A percentile compares a stretch with the other conserved stretches of the same genome.
Conservation (phyloP, 2,888 invertebrate genomes). For the Protophormia terraenovae region DNA sequence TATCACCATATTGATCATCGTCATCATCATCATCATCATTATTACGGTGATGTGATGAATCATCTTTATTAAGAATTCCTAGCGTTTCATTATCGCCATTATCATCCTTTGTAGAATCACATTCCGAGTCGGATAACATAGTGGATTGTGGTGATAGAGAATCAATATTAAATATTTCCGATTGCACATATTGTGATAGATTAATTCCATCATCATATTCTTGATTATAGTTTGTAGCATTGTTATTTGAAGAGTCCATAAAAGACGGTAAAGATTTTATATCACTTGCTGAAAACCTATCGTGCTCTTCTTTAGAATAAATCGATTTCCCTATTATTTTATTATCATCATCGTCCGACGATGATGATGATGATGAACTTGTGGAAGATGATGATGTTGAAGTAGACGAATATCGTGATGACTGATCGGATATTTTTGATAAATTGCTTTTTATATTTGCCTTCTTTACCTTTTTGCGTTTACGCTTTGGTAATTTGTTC, state of each 20-base stretch:
- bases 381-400: conserved; percentile 40
- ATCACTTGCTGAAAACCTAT: neutral
- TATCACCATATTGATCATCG: conserved; percentile 41
- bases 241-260: neutral
- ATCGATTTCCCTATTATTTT: neutral
- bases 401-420: conserved; percentile 56
- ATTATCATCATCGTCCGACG: conserved; percentile 40
- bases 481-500: conserved; percentile 64
- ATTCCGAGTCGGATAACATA: conserved; percentile 43
- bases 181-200: conserved; percentile 73
- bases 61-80: neutral
- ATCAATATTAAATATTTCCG: conserved; percentile 72
- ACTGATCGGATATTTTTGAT: conserved; percentile 66
- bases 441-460: conserved; percentile 71
- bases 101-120: conserved; percentile 46
- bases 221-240: neutral
- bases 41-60: neutral
- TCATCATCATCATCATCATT: conserved; percentile 3
- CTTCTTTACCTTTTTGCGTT: conserved; percentile 69
- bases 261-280: conserved; percentile 1
- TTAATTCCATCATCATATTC: conserved; percentile 74
- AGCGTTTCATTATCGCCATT: neutral
- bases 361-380: conserved; percentile 25
- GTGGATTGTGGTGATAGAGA: conserved; percentile 57
- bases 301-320: neutral